Percentiles rank a stretch among this genome's conserved stretches.
These are phyloP conservation scores for Hestina assimilis DNA, from an alignment of 1,140 invertebrate species.

Conservation along the genomic window DNA sequence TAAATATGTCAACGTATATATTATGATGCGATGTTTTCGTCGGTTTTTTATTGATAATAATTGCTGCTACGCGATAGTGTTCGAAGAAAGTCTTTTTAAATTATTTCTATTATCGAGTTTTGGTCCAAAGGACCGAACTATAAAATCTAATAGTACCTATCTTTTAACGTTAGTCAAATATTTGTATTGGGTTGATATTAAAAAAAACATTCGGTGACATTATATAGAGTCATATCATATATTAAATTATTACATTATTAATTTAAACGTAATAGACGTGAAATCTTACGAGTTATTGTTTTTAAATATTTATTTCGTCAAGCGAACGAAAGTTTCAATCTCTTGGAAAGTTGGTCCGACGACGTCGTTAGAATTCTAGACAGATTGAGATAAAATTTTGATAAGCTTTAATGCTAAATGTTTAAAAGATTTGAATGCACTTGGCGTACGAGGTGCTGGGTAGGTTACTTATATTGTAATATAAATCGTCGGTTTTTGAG, in stretches of 20 bases:
- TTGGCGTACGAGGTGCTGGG: not conserved
- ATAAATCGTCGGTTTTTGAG: too few relatives aligned
- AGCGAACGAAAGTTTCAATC: constrained; percentile 6
- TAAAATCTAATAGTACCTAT: too few relatives aligned
- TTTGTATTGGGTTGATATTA: too few relatives aligned
- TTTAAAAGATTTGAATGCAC: constrained; percentile 6
- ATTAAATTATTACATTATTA: too few relatives aligned
- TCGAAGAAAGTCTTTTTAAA: too few relatives aligned
- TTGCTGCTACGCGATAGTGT: too few relatives aligned
- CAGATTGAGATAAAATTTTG: constrained; percentile 8
- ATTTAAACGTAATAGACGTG: not conserved
- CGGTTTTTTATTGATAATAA: too few relatives aligned
- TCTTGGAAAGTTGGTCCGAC: constrained; percentile 12
- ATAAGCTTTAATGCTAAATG: constrained; percentile 10
- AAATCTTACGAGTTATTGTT: not conserved
- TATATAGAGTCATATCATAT: too few relatives aligned
- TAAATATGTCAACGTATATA: not conserved
- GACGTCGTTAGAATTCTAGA: constrained; percentile 14
- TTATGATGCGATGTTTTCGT: not conserved
- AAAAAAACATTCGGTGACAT: too few relatives aligned
- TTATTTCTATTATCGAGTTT: too few relatives aligned
- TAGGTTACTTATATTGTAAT: not conserved
- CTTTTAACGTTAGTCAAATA: too few relatives aligned
- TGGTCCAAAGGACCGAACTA: too few relatives aligned
- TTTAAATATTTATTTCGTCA: not conserved